phyloP scores from a whole-genome alignment of 2,113 vertebrate genomes.

The Muscicapa adusta region DNA sequence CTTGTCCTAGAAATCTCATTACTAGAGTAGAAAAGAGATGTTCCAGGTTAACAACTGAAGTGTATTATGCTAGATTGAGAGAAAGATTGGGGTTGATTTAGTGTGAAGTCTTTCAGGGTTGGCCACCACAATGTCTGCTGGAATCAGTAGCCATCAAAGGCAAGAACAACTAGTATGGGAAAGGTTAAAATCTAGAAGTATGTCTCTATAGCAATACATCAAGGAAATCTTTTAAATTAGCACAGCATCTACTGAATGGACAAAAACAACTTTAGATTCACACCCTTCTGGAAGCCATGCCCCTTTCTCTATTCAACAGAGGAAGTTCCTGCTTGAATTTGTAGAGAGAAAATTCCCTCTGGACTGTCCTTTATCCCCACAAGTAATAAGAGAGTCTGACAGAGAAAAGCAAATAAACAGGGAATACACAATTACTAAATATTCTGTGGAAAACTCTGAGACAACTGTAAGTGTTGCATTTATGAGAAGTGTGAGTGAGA shows the following conservation, averaged over 20 bases:
- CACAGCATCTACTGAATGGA: not conserved
- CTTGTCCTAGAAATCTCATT: not conserved
- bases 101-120: not conserved
- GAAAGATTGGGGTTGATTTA: not conserved
- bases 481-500: not conserved
- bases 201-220: not conserved
- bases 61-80: not conserved
- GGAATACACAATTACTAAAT: not conserved
- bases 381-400: rapidly evolving
- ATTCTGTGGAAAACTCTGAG: not conserved
- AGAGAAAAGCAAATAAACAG: not conserved
- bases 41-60: not conserved
- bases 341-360: not conserved
- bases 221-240: not conserved
- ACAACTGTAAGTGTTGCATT: not conserved
- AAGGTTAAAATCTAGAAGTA: not conserved
- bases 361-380: not conserved
- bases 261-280: not conserved
- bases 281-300: not conserved
- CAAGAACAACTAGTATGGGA: not conserved
- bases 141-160: not conserved
- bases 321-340: not conserved
- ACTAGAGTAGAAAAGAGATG: not conserved
- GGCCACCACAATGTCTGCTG: not conserved
- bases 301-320: not conserved